These are phyloP conservation scores for Drosophila atripex DNA, from an alignment of 2,888 invertebrate genomes.

Conservation along the genomic window DNA sequence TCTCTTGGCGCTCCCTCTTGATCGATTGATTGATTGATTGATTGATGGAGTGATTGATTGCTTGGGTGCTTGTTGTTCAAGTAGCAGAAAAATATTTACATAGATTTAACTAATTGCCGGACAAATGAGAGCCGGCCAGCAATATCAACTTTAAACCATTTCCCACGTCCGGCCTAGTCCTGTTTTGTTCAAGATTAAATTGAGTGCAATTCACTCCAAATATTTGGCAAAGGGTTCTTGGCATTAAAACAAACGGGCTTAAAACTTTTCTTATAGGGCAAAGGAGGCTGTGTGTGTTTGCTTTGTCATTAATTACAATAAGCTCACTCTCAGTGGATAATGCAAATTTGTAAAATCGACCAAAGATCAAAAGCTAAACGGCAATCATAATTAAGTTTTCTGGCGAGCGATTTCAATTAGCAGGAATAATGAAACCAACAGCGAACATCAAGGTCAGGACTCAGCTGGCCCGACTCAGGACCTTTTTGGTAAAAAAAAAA, in stretches of 20 bases:
- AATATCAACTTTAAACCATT: neutral
- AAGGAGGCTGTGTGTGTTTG: constrained; percentile 1
- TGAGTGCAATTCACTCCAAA: constrained; percentile 50
- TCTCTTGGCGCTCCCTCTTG: constrained; percentile 11
- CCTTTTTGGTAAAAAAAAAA: constrained; percentile 27
- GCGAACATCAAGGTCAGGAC: constrained; percentile 16
- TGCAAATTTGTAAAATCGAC: constrained; percentile 13
- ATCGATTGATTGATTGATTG: constrained; percentile 33
- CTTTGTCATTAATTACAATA: constrained; percentile 9
- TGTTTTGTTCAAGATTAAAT: constrained; percentile 17
- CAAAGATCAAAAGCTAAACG: constrained; percentile 36
- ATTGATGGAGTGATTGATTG: constrained; percentile 46
- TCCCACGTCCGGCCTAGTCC: constrained; percentile 5
- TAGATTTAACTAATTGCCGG: constrained; percentile 52
- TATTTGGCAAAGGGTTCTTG: constrained; percentile 41
- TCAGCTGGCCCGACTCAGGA: constrained; percentile 35
- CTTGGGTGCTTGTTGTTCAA: constrained; percentile 35
- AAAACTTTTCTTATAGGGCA: neutral
- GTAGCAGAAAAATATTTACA: constrained; percentile 46
- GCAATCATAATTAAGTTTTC: constrained; percentile 65
- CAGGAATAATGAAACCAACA: constrained; percentile 42
- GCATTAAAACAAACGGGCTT: constrained; percentile 3
- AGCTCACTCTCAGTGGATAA: neutral
- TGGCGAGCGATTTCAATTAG: constrained; percentile 70
- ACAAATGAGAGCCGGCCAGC: constrained; percentile 42